Evolutionary conservation across 1,140 invertebrate genomes (phyloP), one percentile per base, ranked within the genome.

Genomic region (Papilio helenus): DNA sequence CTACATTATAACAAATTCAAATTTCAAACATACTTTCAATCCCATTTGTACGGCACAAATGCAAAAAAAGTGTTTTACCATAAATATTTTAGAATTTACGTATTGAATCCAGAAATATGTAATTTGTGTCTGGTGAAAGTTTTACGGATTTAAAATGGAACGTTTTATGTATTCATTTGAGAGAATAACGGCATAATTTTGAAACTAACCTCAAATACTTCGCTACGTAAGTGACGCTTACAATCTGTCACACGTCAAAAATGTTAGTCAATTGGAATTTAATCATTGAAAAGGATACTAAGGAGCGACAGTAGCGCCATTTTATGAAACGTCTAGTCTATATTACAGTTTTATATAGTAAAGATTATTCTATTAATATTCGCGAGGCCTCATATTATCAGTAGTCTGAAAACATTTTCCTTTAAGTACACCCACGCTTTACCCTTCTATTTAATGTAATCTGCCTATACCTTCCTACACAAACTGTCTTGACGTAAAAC

Each of bases 371-470:
- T 61, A 68, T 34, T 23, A 68, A 68, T 34, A 29, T 61, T 26
- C 58, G 10, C 58, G 12, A 10, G 9, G 23, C 61, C 61, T 68
- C 61, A 61, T 2, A 61, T 61, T 26, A 18, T 68, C 14, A 16
- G 16, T 14, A 29, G 16, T 29, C 26, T 68, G 26, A 68, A 68
- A 68, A 65, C 61, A 26, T 12, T 68, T 68, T 29, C 61, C 26
- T 68, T 29, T 12, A 68, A 14, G 5, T 16, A 29, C 61, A 3
- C 61, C 26, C 61, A 68, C 61, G 14, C 26, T 68, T 29, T 29
- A 68, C 61, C 61, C 61, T 34, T 68, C 26, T 68, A 29, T 29
- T 29, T n/a, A 16, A 74, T 29, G 49, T 74, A 74, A 74, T 44
- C 2, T 26, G 1, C 29, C 61, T 68, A 68, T 12, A 29, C 26